A percentile compares a stretch with the other conserved stretches of the same genome.
phyloP scores from a whole-genome alignment of 2,113 vertebrate genomes.

The Neotoma lepida region DNA sequence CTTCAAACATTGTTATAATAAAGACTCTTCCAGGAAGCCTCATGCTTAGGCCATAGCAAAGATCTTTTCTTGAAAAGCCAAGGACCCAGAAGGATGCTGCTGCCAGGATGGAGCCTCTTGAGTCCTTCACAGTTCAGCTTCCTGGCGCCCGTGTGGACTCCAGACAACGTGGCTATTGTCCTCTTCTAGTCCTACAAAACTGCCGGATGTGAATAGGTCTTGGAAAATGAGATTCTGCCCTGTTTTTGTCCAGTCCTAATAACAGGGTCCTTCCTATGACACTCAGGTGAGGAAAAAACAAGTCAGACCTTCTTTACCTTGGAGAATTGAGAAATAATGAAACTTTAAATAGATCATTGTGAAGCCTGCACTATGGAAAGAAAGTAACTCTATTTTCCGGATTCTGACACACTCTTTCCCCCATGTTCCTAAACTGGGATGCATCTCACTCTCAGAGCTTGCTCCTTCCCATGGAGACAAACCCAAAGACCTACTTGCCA shows the following conservation, averaged over 20 bases:
- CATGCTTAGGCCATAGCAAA: not conserved
- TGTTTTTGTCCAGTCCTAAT: not conserved
- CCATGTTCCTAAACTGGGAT: not conserved
- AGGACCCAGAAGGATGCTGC: not conserved
- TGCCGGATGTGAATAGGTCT: not conserved
- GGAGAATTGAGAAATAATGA: conserved; percentile 1
- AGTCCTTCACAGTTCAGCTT: conserved; percentile 37
- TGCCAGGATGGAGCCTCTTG: not conserved
- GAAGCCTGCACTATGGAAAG: not conserved
- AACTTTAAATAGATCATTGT: conserved; percentile 49
- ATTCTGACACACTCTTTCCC: not conserved
- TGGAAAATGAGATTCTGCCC: conserved; percentile 30
- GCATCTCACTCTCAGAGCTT: not conserved
- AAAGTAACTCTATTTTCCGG: not conserved
- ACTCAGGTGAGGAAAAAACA: conserved; percentile 54
- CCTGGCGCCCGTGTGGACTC: conserved; percentile 18
- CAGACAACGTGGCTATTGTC: conserved; percentile 28
- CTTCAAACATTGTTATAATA: not conserved
- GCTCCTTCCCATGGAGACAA: not conserved
- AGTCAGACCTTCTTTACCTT: conserved; percentile 48
- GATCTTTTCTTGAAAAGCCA: conserved; percentile 36
- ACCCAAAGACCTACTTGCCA: not conserved
- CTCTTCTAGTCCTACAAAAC: not conserved
- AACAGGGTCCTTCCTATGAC: not conserved
- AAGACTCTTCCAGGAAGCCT: not conserved